These are phyloP conservation scores for Eupithecia subfuscata DNA, from an alignment of 2,888 invertebrate genomes.

Conservation along the genomic window DNA sequence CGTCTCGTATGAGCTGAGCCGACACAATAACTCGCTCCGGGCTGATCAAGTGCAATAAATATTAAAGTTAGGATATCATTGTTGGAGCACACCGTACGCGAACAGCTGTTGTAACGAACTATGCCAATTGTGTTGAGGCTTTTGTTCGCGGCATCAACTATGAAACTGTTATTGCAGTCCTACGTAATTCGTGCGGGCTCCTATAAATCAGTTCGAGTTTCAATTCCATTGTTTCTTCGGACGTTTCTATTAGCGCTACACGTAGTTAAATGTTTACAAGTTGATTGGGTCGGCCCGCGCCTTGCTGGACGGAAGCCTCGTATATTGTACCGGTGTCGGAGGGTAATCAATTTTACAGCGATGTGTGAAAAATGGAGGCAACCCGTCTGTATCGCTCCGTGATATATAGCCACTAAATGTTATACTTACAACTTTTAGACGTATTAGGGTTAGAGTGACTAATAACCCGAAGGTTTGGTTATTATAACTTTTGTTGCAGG, in stretches of 20 bases:
- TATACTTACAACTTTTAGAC: conserved; percentile 66
- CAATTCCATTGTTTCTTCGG: conserved; percentile 47
- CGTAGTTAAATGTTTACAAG: conserved; percentile 38
- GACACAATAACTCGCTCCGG: conserved; percentile 61
- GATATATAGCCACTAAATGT: conserved; percentile 65
- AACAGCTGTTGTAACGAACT: conserved; percentile 74
- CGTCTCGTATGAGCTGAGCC: conserved; percentile 49
- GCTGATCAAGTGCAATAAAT: conserved; percentile 82
- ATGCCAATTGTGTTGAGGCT: conserved; percentile 75
- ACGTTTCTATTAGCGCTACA: conserved; percentile 45
- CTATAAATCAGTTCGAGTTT: conserved; percentile 54
- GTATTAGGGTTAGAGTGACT: conserved; percentile 57
- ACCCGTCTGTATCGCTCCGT: conserved; percentile 48
- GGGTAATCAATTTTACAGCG: conserved; percentile 66
- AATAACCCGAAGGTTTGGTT: conserved; percentile 18
- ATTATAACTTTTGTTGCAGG: neutral
- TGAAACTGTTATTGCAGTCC: conserved; percentile 70
- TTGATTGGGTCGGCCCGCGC: conserved; percentile 34
- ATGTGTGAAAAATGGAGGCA: conserved; percentile 68
- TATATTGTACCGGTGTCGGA: conserved; percentile 48
- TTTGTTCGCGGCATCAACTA: conserved; percentile 75
- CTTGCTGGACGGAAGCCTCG: conserved; percentile 30
- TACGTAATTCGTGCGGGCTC: conserved; percentile 46
- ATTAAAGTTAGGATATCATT: conserved; percentile 82
- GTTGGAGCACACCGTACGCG: conserved; percentile 66